These are phyloP conservation scores for Poecilia velifera DNA, from an alignment of 2,797 vertebrate species.

Conservation along the genomic window DNA sequence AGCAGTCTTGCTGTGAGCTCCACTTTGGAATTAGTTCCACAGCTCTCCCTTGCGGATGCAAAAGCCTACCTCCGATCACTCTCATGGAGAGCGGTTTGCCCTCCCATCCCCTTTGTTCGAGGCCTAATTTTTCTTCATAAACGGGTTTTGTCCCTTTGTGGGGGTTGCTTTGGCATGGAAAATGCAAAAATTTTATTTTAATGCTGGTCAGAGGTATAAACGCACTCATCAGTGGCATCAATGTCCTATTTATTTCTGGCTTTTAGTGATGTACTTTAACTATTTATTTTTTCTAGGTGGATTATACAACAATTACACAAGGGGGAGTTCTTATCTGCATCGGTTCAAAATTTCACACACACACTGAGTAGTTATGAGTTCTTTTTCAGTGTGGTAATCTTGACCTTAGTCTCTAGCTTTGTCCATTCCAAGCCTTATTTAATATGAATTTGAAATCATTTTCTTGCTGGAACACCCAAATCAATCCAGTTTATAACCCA, in stretches of 20 bases:
- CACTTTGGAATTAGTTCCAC: constrained; percentile 76
- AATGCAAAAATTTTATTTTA: constrained; percentile 1
- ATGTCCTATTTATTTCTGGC: background rate
- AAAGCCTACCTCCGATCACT: constrained; percentile 61
- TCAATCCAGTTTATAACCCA: background rate
- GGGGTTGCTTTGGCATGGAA: background rate
- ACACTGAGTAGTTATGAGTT: background rate
- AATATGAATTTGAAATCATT: background rate
- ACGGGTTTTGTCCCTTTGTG: constrained; percentile 58
- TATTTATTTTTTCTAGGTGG: background rate
- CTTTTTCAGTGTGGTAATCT: background rate
- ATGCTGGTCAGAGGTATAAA: background rate
- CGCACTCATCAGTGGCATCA: background rate
- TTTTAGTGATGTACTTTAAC: background rate
- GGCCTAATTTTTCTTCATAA: constrained; percentile 67
- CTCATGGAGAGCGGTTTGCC: constrained; percentile 69
- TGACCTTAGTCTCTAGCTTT: background rate
- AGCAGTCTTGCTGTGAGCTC: constrained; percentile 66
- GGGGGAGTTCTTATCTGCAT: background rate
- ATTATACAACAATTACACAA: background rate
- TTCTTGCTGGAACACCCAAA: background rate
- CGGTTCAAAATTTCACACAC: background rate
- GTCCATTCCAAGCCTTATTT: background rate
- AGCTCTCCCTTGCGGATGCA: constrained; percentile 73
- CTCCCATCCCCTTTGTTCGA: constrained; percentile 63